Percentiles rank a stretch among this genome's conserved stretches.
phyloP scores from a whole-genome alignment of 2,888 invertebrate species.

The Eumacrocentrus americanus region DNA sequence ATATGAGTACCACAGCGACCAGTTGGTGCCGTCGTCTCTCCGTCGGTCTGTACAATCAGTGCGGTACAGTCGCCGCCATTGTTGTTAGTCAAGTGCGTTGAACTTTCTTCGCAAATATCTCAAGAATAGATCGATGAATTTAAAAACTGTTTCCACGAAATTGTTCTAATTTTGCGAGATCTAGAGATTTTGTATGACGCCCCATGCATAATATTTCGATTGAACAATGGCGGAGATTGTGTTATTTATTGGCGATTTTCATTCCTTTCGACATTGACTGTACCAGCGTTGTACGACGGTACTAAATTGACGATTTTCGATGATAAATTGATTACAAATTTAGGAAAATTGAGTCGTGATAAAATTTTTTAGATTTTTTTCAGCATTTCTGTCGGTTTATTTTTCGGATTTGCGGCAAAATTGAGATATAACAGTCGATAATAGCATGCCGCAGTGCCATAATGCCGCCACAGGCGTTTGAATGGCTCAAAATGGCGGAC shows the following conservation, averaged over 20 bases:
- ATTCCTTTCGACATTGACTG: conserved; percentile 17
- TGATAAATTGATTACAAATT: conserved; percentile 19
- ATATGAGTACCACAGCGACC: background rate
- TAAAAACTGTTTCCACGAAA: conserved; percentile 3
- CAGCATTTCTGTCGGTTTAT: background rate
- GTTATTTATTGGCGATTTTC: background rate
- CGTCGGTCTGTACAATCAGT: background rate
- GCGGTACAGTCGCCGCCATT: background rate
- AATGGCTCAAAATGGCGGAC: conserved; percentile 31
- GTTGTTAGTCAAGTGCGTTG: background rate
- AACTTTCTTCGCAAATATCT: background rate
- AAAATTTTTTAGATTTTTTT: conserved; percentile 16
- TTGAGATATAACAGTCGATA: conserved; percentile 7
- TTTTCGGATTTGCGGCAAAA: conserved; percentile 7
- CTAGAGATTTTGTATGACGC: conserved; percentile 11
- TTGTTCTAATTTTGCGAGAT: background rate
- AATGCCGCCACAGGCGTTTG: conserved; percentile 32
- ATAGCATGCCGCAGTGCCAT: background rate
- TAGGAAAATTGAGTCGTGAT: background rate
- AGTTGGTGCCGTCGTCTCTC: background rate
- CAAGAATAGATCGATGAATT: background rate
- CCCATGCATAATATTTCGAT: conserved; percentile 1
- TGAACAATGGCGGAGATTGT: background rate
- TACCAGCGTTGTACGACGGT: conserved; percentile 17
- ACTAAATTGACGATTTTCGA: conserved; percentile 14